Base-by-base conservation (phyloP, 1,140 invertebrate species). In the Aphelenchoides avenae region DNA sequence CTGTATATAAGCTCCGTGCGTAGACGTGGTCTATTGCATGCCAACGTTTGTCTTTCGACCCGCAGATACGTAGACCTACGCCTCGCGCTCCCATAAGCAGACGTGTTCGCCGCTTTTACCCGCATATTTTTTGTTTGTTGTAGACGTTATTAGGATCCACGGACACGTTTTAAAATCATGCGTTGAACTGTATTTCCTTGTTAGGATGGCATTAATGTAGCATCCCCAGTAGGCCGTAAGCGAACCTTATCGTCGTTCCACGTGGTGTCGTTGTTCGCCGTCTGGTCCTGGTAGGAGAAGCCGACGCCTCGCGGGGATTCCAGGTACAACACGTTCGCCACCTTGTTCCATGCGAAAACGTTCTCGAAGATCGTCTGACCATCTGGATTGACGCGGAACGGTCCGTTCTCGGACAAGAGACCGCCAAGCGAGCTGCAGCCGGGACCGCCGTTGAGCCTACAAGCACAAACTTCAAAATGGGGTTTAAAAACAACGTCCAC, bases 371-470 rank as follows among this genome's bases (percentile, higher is more conserved):
- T 57, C 9, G 72, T 79, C 42, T 70, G 62, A 4, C 80, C 79
- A 60, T 78, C 71, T 51, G 58, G 49, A 36, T 75, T 75, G 5
- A 78, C 60, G 51, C 61, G 66, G 66, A 79, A 82, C 18, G 83
- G 83, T n/a, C 83, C 83, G 61, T 80, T 73, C 68, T 84, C 83
- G 52, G 71, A 76, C 4, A 83, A 67, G 3, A 81, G 60, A 5
- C 81, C 82, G 39, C 76, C 68, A 39, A 83, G 52, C 31, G 81
- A 83, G 53, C 79, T 80, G 61, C 82, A 83, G 0, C 82, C 82
- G 48, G 83, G 82, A 34, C 82, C 82, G 34, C 82, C 83, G 72
- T 81, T 83, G 64, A 84, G 58, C 82, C 83, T 83, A n/a, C 83
- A 61, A 9, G 83, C 70, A 2, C 83, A 22, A 18, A 82, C 81